These are phyloP conservation scores for Agapornis roseicollis DNA, from an alignment of 2,113 vertebrate species.

Conservation along the genomic window DNA sequence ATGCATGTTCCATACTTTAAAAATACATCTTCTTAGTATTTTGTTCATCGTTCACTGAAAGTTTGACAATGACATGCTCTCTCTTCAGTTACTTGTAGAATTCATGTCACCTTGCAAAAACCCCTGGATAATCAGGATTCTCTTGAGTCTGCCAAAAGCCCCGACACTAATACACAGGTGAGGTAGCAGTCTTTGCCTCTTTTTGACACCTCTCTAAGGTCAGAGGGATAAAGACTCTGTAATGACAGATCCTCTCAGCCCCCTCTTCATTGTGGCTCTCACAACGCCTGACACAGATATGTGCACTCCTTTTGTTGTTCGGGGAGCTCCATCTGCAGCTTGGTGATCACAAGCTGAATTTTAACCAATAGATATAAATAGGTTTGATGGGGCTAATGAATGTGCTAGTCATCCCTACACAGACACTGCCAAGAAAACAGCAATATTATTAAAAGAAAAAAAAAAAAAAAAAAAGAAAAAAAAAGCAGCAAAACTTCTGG, in stretches of 20 bases:
- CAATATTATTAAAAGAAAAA: not conserved
- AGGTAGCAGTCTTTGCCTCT: not conserved
- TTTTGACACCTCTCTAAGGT: not conserved
- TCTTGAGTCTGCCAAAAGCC: not conserved
- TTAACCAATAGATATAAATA: slow-evolving; percentile 26
- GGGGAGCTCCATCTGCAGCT: slow-evolving; percentile 39
- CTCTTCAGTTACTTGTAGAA: not conserved
- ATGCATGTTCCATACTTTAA: not conserved
- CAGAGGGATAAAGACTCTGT: not conserved
- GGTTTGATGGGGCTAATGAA: not conserved
- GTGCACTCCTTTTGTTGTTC: not conserved
- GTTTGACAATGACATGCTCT: not conserved
- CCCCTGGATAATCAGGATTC: not conserved
- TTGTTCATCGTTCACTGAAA: not conserved
- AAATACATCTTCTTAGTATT: not conserved
- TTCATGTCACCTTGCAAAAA: not conserved
- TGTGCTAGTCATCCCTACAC: not conserved
- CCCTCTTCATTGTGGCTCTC: not conserved
- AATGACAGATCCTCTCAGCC: not conserved
- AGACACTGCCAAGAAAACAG: not conserved
- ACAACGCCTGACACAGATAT: not conserved
- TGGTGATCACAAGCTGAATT: slow-evolving; percentile 16
- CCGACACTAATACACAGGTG: not conserved
- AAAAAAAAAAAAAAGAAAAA: not conserved
- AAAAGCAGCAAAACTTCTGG: slow-evolving; percentile 9